These are phyloP conservation scores for Plecturocebus donacophilus DNA, from an alignment of 2,113 vertebrate genomes.

Conservation along the genomic window DNA sequence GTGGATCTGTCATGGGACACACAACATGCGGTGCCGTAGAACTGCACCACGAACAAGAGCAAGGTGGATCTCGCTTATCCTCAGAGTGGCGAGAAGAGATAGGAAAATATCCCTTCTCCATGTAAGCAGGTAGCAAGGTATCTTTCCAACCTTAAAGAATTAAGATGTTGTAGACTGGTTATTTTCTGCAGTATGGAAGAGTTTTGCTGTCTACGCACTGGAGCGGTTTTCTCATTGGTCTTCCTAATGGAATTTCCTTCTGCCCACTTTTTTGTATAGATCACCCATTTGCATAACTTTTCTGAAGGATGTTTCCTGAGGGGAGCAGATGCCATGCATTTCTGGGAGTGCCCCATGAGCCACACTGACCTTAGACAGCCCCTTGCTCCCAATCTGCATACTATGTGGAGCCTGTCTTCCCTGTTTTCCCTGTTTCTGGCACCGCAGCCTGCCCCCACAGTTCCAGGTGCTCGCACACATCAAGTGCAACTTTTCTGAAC, in stretches of 20 bases:
- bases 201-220: background rate
- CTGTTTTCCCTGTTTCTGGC: background rate
- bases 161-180: background rate
- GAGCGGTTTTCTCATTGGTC: background rate
- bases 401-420: background rate
- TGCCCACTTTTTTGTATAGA: background rate
- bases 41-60: background rate
- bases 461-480: background rate
- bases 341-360: background rate
- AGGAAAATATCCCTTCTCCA: background rate
- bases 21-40: background rate
- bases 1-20: rapidly evolving
- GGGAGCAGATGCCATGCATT: background rate
- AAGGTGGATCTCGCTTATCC: background rate
- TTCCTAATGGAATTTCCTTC: background rate
- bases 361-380: background rate
- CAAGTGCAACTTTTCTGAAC: rapidly evolving
- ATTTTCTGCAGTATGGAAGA: background rate
- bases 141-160: background rate
- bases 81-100: background rate
- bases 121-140: background rate
- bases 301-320: background rate
- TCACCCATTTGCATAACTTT: background rate
- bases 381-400: background rate
- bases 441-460: too few relatives aligned